These are phyloP conservation scores for Conomelus anceps DNA, from an alignment of 2,888 invertebrate genomes.

Conservation along the genomic window DNA sequence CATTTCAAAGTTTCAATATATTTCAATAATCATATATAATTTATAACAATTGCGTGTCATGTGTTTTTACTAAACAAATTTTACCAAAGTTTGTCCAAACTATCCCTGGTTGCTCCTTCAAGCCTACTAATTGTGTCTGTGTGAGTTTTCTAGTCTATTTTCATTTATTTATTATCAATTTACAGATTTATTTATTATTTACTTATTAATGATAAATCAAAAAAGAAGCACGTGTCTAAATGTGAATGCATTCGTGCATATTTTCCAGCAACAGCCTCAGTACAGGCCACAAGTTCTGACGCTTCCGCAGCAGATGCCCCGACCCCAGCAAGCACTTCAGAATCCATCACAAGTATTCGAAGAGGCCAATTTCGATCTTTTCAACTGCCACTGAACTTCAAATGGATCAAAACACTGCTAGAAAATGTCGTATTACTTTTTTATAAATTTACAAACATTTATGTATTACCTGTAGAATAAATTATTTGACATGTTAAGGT, in stretches of 20 bases:
- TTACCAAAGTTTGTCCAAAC: no score
- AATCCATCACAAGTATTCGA: slow-evolving; percentile 45
- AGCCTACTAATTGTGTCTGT: neutral
- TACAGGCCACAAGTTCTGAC: slow-evolving; percentile 56
- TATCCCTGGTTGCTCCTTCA: no score
- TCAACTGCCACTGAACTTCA: slow-evolving; percentile 33
- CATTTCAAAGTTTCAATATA: no score
- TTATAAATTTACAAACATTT: no score
- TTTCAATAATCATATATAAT: no score
- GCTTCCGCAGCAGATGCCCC: slow-evolving; percentile 42
- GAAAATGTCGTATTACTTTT: no score
- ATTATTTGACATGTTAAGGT: no score
- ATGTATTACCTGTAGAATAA: no score
- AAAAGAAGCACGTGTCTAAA: neutral
- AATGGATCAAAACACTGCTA: neutral
- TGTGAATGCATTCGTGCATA: slow-evolving; percentile 18
- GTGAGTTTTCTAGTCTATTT: neutral
- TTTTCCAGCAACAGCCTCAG: slow-evolving; percentile 56
- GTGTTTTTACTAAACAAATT: no score
- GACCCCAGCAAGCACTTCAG: slow-evolving; percentile 29
- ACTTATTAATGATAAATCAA: neutral
- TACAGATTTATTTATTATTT: no score
- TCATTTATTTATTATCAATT: no score
- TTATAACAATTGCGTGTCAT: no score
- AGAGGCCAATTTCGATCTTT: slow-evolving; percentile 47